Percentiles rank a stretch among this genome's conserved stretches.
phyloP scores from a whole-genome alignment of 2,888 invertebrate genomes.

The Tiliacea aurago region DNA sequence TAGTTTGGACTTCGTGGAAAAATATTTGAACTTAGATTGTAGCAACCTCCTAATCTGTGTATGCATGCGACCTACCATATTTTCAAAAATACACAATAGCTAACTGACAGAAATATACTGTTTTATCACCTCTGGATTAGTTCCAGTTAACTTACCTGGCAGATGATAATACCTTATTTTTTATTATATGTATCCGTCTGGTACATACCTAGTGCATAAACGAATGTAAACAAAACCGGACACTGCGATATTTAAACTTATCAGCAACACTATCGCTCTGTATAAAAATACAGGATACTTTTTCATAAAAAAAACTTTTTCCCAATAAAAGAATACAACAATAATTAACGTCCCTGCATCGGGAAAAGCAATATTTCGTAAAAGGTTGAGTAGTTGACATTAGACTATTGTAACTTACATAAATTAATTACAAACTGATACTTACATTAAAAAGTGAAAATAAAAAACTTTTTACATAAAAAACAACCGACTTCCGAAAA shows the following conservation, averaged over 20 bases:
- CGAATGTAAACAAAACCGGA: not conserved
- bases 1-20: not conserved
- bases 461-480: too few species aligned
- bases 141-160: not conserved
- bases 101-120: too few species aligned
- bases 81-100: too few species aligned
- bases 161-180: slow-evolving; percentile 1
- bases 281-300: not conserved
- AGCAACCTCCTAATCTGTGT: not conserved
- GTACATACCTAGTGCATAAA: not conserved
- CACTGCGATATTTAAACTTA: not conserved
- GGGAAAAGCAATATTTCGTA: too few species aligned
- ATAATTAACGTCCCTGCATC: too few species aligned
- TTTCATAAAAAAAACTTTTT: not conserved
- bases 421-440: too few species aligned
- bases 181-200: not conserved
- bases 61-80: too few species aligned
- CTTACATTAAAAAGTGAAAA: too few species aligned
- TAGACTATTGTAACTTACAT: too few species aligned
- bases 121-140: not conserved
- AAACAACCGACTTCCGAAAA: too few species aligned
- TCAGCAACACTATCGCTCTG: not conserved
- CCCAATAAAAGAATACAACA: too few species aligned
- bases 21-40: not conserved
- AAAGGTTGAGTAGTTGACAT: too few species aligned